These are phyloP conservation scores for Martes martes DNA, from an alignment of 2,113 vertebrate genomes.

Conservation along the genomic window DNA sequence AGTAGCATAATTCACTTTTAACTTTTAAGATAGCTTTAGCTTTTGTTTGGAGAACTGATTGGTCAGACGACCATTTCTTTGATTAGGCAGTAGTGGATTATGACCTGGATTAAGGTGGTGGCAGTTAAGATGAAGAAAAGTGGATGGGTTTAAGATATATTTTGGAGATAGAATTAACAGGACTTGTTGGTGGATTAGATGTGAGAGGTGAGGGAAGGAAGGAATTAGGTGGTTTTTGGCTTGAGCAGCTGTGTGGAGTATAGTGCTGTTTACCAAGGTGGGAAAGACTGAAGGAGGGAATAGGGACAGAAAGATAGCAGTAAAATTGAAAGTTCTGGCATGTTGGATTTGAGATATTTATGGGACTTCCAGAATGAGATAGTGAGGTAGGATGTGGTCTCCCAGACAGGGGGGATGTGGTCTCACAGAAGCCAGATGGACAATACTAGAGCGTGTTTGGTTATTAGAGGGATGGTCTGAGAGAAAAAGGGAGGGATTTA, in stretches of 20 bases:
- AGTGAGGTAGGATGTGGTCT: not conserved
- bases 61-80: not conserved
- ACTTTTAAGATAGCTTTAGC: not conserved
- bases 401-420: not conserved
- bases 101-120: not conserved
- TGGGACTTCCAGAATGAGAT: not conserved
- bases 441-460: not conserved
- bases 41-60: not conserved
- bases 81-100: not conserved
- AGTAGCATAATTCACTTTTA: not conserved
- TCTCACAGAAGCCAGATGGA: not conserved
- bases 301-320: not conserved
- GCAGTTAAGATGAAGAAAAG: not conserved
- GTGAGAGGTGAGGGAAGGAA: not conserved
- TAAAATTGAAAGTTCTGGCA: not conserved
- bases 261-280: not conserved
- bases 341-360: not conserved
- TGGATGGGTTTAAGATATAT: not conserved
- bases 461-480: not conserved
- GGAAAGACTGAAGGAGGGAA: not conserved
- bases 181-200: constrained; percentile 1
- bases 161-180: constrained; percentile 1
- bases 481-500: not conserved
- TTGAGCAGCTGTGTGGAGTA: not conserved
- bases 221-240: not conserved